Base-by-base conservation (phyloP, 2,797 vertebrate species). In the Chrosomus eos region DNA sequence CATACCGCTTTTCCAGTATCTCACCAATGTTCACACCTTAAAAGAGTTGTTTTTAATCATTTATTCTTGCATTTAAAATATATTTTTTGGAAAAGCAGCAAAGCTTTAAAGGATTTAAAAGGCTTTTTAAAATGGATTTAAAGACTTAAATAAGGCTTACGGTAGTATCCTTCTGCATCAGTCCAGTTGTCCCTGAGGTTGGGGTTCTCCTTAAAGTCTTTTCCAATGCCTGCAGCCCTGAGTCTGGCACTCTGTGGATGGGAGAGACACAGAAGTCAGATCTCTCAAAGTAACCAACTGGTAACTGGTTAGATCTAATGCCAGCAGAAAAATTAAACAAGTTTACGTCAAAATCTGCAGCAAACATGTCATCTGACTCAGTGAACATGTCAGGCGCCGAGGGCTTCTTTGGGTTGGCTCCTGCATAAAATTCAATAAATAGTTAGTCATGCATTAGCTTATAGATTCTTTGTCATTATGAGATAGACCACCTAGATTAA, bases 181-280 rank as follows among this genome's bases (percentile, higher is more conserved):
- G 98, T 99, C 98, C 98, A 99, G 93, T 99, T 99, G 93, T 99
- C 98, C 94, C 98, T 96, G 92, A 99, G 97, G 91, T 99, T 99
- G 83, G 98, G 98, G 92, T 99, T 99, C 92, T 99, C 98, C 91
- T 99, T 99, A 93, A 99, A 99, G 94, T 99, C 98, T 92, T 99
- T 99, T 83, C 98, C 98, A 51, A 99, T 95, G 18, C 98, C 98
- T 84, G 97, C 97, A 89, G 97, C 98, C 92, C 98, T 95, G 90
- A 99, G 96, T 90, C 98, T 96, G 90, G 98, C 98, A 87, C 96
- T 99, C 98, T 99, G 94, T 81, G 84, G 14, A 6, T 81, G 58
- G 73, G 14, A 87, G 31, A 2, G 11, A 33, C 5, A 53, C 9
- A 51, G 7, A 67, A n/a, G 5, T 72, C 83, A 89, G 40, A 16